Conservation (phyloP, 2,113 vertebrate species). For the Microtus montanus region DNA sequence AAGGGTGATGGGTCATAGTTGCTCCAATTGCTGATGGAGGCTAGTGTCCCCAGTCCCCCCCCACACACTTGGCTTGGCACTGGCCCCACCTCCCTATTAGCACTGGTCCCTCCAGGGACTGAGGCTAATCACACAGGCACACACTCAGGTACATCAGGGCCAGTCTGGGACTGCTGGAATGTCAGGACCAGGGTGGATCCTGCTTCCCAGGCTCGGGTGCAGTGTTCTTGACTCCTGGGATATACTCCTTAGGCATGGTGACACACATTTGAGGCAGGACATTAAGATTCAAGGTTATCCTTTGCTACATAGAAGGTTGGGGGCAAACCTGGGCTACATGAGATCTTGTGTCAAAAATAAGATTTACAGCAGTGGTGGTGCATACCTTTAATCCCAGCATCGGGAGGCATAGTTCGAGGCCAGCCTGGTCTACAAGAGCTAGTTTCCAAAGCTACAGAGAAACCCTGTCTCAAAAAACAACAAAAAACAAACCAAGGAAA, state of each 20-base stretch:
- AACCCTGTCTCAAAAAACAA: no score
- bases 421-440: no score
- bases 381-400: no score
- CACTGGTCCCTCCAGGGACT: not conserved
- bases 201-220: not conserved
- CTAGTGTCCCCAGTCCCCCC: not conserved
- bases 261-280: not conserved
- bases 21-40: not conserved
- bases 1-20: no score
- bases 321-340: not conserved
- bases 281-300: not conserved
- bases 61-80: not conserved
- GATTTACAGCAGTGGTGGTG: not conserved
- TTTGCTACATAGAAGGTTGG: not conserved
- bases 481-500: no score
- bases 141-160: not conserved
- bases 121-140: not conserved
- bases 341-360: not conserved
- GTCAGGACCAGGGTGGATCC: not conserved
- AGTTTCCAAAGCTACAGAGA: no score
- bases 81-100: not conserved
- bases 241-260: not conserved
- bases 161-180: not conserved
- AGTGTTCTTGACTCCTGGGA: not conserved
- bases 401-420: no score